phyloP scores from a whole-genome alignment of 2,888 invertebrate species.

The Boloria selene region DNA sequence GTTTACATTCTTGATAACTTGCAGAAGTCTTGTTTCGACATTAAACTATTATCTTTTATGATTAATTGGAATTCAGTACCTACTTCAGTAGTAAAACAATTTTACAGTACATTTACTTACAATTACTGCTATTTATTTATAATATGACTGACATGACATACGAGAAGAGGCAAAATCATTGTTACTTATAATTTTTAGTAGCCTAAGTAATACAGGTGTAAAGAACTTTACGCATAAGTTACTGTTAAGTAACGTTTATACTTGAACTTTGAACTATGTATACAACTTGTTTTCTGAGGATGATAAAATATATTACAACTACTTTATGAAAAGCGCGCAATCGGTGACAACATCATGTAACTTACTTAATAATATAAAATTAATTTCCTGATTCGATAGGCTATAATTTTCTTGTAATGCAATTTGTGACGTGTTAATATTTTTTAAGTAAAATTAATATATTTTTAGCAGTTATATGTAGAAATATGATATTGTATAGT shows the following conservation, averaged over 20 bases:
- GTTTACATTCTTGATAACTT: no score
- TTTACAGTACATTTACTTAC: no score
- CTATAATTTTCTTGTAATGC: conserved; percentile 14
- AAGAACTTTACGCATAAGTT: neutral
- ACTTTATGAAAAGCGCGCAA: conserved; percentile 34
- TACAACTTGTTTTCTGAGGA: neutral
- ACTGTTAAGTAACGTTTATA: conserved; percentile 17
- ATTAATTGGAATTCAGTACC: no score
- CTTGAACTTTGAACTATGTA: conserved; percentile 18
- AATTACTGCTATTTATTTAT: no score
- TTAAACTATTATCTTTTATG: no score
- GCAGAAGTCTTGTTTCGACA: no score
- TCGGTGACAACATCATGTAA: conserved; percentile 33
- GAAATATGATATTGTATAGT: no score
- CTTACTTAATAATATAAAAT: conserved; percentile 15
- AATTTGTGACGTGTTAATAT: neutral
- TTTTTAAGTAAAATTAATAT: neutral
- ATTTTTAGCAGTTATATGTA: no score
- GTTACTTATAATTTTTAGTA: neutral
- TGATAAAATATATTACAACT: conserved; percentile 10
- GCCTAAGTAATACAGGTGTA: neutral
- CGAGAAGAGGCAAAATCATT: no score
- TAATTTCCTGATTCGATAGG: conserved; percentile 16
- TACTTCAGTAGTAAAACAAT: no score
- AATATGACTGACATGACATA: no score